phyloP scores from a whole-genome alignment of 2,888 invertebrate genomes.

The Villa cingulata region DNA sequence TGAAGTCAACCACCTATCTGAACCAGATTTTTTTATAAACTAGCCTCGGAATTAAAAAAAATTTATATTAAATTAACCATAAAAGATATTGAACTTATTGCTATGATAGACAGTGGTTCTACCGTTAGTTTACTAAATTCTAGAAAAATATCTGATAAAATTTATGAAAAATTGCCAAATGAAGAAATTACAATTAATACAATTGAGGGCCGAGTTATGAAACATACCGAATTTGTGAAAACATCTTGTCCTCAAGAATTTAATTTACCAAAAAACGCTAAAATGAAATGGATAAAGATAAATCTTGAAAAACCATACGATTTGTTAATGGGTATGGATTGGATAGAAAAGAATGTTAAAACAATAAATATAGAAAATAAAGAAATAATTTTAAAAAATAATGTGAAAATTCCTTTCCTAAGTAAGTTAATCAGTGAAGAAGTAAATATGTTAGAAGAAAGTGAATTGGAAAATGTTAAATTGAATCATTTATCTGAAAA shows the following conservation, averaged over 20 bases:
- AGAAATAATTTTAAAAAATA: constrained; percentile 1
- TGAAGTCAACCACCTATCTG: too few relatives aligned
- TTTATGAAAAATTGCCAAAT: background rate
- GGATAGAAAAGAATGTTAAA: constrained; percentile 9
- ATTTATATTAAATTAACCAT: background rate
- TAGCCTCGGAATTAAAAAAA: constrained; percentile 1
- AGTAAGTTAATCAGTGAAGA: constrained; percentile 2
- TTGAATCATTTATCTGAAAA: constrained; percentile 7
- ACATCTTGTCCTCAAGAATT: constrained; percentile 8
- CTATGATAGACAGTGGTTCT: constrained; percentile 5
- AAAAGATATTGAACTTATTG: constrained; percentile 1
- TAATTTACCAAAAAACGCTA: constrained; percentile 1
- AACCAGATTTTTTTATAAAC: too few relatives aligned
- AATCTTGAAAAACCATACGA: constrained; percentile 6
- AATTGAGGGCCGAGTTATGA: constrained; percentile 5
- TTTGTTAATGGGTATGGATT: constrained; percentile 9
- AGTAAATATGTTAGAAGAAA: constrained; percentile 8
- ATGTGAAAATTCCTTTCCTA: constrained; percentile 2
- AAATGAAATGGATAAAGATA: constrained; percentile 3
- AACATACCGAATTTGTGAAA: constrained; percentile 6
- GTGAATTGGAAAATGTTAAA: constrained; percentile 5
- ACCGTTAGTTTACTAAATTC: constrained; percentile 2
- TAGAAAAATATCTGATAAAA: background rate
- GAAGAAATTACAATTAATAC: constrained; percentile 4
- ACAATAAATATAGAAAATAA: constrained; percentile 7